phyloP scores from a whole-genome alignment of 2,888 invertebrate genomes.

The Drepanosiphum platanoidis region DNA sequence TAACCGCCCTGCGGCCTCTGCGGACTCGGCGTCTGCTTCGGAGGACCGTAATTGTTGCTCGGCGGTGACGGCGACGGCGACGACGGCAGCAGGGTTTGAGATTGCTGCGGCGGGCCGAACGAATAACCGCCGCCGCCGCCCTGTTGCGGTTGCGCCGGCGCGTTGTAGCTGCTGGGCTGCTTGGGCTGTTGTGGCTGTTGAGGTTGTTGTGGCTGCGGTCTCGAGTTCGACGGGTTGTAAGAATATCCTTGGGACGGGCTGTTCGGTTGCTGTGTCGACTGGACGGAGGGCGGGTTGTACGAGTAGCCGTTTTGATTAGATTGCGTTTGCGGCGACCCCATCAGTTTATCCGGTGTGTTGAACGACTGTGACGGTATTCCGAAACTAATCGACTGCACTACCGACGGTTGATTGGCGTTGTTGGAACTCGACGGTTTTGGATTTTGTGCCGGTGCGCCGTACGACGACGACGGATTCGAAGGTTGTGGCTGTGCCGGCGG shows the following conservation, averaged over 20 bases:
- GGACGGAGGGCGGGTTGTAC: background rate
- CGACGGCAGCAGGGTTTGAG: background rate
- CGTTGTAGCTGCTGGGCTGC: constrained; percentile 2
- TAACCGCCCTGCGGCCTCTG: constrained; percentile 44
- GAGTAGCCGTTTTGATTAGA: constrained; percentile 37
- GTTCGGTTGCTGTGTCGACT: constrained; percentile 9
- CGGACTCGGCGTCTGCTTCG: background rate
- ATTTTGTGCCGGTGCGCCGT: no score
- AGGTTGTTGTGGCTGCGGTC: constrained; percentile 18
- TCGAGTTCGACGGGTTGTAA: constrained; percentile 15
- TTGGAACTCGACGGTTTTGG: constrained; percentile 43
- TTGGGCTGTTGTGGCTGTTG: background rate
- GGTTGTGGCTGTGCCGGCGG: constrained; percentile 64
- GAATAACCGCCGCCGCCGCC: no score
- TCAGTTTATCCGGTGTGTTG: constrained; percentile 9
- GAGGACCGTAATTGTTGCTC: background rate
- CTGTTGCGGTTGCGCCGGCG: background rate
- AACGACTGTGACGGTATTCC: constrained; percentile 60
- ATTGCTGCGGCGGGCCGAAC: constrained; percentile 7
- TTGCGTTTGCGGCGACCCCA: constrained; percentile 10
- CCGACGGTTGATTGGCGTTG: constrained; percentile 66
- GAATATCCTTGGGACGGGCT: constrained; percentile 48
- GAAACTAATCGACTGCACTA: constrained; percentile 62
- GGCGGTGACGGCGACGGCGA: background rate
- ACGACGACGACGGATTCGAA: constrained; percentile 67